Evolutionary conservation across 2,113 vertebrate species (phyloP).

Genomic region (Choloepus hoffmanni): DNA sequence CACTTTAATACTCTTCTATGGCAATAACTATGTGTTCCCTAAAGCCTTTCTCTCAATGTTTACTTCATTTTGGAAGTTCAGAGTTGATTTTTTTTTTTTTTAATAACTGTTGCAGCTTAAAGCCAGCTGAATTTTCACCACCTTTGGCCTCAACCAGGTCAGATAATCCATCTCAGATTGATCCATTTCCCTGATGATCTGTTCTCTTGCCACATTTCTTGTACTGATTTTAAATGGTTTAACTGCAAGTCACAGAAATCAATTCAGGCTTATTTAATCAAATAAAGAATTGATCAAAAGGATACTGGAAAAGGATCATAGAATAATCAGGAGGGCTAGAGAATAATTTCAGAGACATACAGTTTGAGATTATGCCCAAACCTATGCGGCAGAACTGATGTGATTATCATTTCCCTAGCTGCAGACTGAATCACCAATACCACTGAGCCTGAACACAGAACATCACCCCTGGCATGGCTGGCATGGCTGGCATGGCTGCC

Average conservation of each 20-base stretch:
- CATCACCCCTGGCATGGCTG: not conserved
- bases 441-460: not conserved
- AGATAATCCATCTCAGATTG: not conserved
- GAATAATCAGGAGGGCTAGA: not conserved
- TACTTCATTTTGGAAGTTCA: not conserved
- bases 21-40: not conserved
- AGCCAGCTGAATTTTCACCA: not conserved
- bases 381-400: not conserved
- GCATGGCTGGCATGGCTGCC: not conserved
- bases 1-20: not conserved
- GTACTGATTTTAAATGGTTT: not conserved
- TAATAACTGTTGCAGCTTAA: not conserved
- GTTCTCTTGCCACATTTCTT: not conserved
- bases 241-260: constrained; percentile 2
- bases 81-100: not conserved
- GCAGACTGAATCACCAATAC: not conserved
- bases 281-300: constrained; percentile 2
- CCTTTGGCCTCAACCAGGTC: not conserved
- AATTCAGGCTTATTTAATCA: constrained; percentile 29
- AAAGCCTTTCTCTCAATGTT: not conserved
- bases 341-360: constrained; percentile 21
- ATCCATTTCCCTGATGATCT: not conserved
- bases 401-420: not conserved
- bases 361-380: not conserved
- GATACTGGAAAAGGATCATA: not conserved